Evolutionary conservation across 2,888 invertebrate species (phyloP).

Genomic region (Ornithoptera priamus): DNA sequence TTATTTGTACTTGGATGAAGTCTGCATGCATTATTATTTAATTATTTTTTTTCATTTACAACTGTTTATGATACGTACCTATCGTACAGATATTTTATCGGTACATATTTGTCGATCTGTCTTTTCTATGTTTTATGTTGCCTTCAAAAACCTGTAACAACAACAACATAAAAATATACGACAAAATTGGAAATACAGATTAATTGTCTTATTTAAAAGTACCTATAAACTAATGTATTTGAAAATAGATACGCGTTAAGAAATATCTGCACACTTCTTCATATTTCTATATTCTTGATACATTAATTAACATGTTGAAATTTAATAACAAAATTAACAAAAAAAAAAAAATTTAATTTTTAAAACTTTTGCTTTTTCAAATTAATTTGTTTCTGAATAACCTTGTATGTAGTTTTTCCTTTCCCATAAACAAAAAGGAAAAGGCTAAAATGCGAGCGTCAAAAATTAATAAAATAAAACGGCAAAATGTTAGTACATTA

Average conservation of each 20-base stretch:
- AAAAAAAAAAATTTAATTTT: not conserved
- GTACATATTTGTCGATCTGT: not conserved
- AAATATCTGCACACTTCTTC: no score
- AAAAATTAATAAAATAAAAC: not conserved
- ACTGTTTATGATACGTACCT: not conserved
- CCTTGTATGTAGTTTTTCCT: no score
- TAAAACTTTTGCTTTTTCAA: not conserved
- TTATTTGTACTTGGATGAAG: conserved; percentile 1
- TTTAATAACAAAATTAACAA: not conserved
- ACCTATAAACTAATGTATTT: not conserved
- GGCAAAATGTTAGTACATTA: no score
- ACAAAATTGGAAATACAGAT: conserved; percentile 16
- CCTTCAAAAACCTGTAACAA: conserved; percentile 20
- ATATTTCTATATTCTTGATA: no score
- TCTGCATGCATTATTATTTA: conserved; percentile 8
- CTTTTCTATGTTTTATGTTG: not conserved
- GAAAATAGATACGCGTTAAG: not conserved
- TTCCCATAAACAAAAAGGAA: not conserved
- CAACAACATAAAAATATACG: conserved; percentile 21
- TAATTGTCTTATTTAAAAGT: conserved; percentile 8
- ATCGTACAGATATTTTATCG: not conserved
- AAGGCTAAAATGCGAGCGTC: not conserved
- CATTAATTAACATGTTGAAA: not conserved
- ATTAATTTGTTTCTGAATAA: not conserved
- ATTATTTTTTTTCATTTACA: conserved; percentile 1